Evolutionary conservation across 2,888 invertebrate species (phyloP), one percentile per base, ranked within the genome.

Genomic region (Polydesmus complanatus): DNA sequence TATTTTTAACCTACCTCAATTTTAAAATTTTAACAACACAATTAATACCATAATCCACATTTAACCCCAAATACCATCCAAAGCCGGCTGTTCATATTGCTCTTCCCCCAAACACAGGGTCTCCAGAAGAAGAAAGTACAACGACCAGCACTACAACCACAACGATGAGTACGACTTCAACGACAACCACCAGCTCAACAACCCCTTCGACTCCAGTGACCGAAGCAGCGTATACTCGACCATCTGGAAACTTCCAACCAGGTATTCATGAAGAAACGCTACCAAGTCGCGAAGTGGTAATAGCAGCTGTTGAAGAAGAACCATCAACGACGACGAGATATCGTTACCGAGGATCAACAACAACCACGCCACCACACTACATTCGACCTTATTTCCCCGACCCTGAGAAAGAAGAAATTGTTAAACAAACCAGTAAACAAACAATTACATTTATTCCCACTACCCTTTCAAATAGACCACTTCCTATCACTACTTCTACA

Each of bases 151-250:
- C 69, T 37, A 66, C 70, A 27, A 68, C 69, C 11, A 66, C 65
- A 47, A 66, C 68, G 51, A 67, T n/a, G n/a, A n/a, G n/a, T n/a
- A n/a, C 68, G n/a, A 67, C 66, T 14, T 53, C 65, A 27, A 58
- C 66, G 47, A 66, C 65, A 50, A 65, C 60, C 22, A 62, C 54
- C 62, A 64, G 64, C 37, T 65, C 64, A 56, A 63, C 63, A 19
- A n/a, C n/a, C 52, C 63, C 60, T 23, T 58, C 61, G 21, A 58
- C 54, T 51, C 61, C 58, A 21, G 56, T 61, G n/a, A 55, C 56
- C 55, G 62, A 63, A 56, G 59, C 57, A 26, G 57, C 51, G 27
- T 51, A 27, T n/a, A 48, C 58, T 1, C 59, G 59, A 3, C 59
- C n/a, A n/a, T n/a, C n/a, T n/a, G n/a, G n/a, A n/a, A 37, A 37